phyloP scores from a whole-genome alignment of 2,113 vertebrate species.

The Beaufortia kweichowensis region DNA sequence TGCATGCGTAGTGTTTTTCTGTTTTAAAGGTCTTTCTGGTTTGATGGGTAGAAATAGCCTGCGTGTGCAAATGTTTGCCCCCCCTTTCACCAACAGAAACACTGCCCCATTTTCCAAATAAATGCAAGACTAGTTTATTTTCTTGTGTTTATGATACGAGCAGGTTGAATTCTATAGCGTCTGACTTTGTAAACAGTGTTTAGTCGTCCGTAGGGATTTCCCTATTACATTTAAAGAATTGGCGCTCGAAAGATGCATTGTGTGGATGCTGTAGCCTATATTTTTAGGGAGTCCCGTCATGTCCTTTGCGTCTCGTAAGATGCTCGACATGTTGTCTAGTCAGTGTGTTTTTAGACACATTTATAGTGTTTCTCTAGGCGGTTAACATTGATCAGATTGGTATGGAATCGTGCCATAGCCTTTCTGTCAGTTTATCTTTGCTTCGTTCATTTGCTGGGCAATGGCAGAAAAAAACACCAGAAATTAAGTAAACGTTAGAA shows the following conservation, averaged over 20 bases:
- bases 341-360: not conserved
- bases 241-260: not conserved
- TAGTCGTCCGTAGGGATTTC: not conserved
- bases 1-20: not conserved
- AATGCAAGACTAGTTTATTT: not conserved
- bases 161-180: not conserved
- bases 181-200: not conserved
- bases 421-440: not conserved
- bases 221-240: not conserved
- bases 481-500: no score
- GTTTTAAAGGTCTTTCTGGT: not conserved
- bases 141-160: not conserved
- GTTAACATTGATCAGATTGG: not conserved
- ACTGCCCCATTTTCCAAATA: not conserved
- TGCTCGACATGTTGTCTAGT: not conserved
- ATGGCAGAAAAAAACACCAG: not conserved
- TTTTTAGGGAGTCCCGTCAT: not conserved
- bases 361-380: not conserved
- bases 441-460: not conserved
- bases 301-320: not conserved
- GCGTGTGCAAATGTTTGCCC: constrained; percentile 23
- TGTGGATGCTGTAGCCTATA: not conserved
- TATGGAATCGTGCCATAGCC: not conserved
- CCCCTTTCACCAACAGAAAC: not conserved
- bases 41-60: constrained; percentile 5